Percentiles rank a stretch among this genome's conserved stretches.
These are phyloP conservation scores for Druon quercuslanigerum DNA, from an alignment of 1,140 invertebrate species.

Conservation along the genomic window DNA sequence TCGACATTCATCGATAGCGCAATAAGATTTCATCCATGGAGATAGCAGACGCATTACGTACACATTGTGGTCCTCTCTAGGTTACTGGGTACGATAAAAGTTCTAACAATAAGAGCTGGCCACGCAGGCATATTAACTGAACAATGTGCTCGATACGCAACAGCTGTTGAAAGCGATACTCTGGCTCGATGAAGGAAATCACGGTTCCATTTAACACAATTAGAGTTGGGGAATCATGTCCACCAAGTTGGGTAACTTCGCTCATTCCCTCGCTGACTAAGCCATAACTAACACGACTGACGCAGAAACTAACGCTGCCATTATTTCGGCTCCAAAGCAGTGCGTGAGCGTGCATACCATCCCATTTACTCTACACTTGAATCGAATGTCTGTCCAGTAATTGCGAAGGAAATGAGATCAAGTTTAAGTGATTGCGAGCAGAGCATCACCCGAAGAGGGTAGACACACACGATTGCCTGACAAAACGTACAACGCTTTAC, in stretches of 20 bases:
- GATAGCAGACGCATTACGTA: not conserved
- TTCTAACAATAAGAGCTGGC: slow-evolving; percentile 26
- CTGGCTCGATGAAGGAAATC: slow-evolving; percentile 52
- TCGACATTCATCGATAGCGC: slow-evolving; percentile 8
- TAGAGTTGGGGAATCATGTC: slow-evolving; percentile 51
- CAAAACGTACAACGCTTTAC: slow-evolving; percentile 41
- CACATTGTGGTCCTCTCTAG: slow-evolving; percentile 8
- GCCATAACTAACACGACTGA: slow-evolving; percentile 12
- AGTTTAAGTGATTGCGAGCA: slow-evolving; percentile 63
- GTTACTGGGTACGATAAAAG: slow-evolving; percentile 16
- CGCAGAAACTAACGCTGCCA: slow-evolving; percentile 8
- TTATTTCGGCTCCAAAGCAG: slow-evolving; percentile 8
- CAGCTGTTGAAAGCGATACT: slow-evolving; percentile 18
- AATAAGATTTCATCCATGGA: slow-evolving; percentile 26
- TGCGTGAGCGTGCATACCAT: not conserved
- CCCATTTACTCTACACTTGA: slow-evolving; percentile 19
- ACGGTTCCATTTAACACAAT: slow-evolving; percentile 59
- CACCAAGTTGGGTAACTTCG: slow-evolving; percentile 47
- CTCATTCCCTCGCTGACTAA: slow-evolving; percentile 32
- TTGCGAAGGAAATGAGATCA: slow-evolving; percentile 69
- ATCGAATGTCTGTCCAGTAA: slow-evolving; percentile 43
- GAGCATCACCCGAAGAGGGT: slow-evolving; percentile 43
- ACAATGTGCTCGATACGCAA: slow-evolving; percentile 16
- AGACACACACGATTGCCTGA: slow-evolving; percentile 22
- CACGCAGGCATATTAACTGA: slow-evolving; percentile 15